Base-by-base conservation (phyloP, 2,888 invertebrate genomes). In the Buathra laborator region DNA sequence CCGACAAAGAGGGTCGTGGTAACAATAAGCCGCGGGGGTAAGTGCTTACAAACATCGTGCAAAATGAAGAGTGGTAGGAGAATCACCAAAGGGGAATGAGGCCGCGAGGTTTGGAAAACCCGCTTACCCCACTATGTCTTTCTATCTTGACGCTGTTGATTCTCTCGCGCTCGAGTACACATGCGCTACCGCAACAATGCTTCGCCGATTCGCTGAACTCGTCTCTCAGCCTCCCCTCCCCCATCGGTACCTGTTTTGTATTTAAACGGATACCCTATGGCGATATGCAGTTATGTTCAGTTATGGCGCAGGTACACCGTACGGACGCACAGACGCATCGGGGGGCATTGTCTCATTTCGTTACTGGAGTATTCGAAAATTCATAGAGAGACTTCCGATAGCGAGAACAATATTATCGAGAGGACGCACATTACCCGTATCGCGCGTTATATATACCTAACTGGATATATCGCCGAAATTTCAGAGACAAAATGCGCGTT, bases 11-110 rank as follows among this genome's bases (percentile, higher is more conserved):
- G 91, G 90, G 88, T 89, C 87, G 89, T 77, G 89, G 91, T 89
- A 91, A 91, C 91, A 91, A 91, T 91, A 91, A 91, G 90, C 91
- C 89, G 85, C 87, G 87, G 83, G 89, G 89, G 87, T 91, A 90
- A 91, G 89, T 91, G 91, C 90, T 91, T 90, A 91, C 90, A 90
- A 90, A 91, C 89, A 89, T 88, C 86, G 87, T 32, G 70, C 70
- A 59, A 24, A 66, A 74, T 46, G 78, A 81, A 78, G 88, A 88
- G 86, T 81, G 84, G 78, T 80, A 67, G 76, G 80, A 80, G 62
- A 16, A 12, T 29, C 14, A 43, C 4, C 10, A 19, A n/a, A 14
- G 56, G 37, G 10, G 14, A 24, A 7, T 48, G 48, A 51, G 48
- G 14, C 7, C 12, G 19, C 16, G 24, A 16, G 66, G 10, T 59